phyloP scores from a whole-genome alignment of 1,140 invertebrate genomes.

The Trinorchestia longiramus region DNA sequence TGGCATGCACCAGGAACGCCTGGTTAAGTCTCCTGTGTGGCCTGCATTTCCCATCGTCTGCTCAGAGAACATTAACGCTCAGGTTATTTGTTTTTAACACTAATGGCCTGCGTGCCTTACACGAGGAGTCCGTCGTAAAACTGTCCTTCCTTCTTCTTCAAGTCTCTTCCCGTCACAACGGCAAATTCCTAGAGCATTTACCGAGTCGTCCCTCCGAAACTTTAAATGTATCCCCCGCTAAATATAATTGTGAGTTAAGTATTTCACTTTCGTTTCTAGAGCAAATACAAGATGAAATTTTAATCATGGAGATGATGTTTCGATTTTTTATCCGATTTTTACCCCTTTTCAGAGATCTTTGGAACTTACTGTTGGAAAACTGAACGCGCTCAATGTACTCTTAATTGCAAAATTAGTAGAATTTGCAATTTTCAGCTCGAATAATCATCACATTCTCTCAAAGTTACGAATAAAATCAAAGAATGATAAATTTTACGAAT shows the following conservation, averaged over 20 bases:
- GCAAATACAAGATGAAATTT: not conserved
- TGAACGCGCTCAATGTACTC: too few relatives aligned
- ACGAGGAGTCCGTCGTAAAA: conserved; percentile 35
- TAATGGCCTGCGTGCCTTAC: conserved; percentile 48
- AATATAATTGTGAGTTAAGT: not conserved
- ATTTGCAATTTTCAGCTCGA: too few relatives aligned
- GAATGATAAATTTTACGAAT: too few relatives aligned
- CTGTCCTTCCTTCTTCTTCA: conserved; percentile 4
- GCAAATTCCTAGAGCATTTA: not conserved
- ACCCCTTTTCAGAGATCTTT: too few relatives aligned
- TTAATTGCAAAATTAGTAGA: too few relatives aligned
- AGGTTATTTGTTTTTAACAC: conserved; percentile 49
- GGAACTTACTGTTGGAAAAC: too few relatives aligned
- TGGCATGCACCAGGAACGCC: not conserved
- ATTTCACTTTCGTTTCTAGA: not conserved
- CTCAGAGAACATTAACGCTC: not conserved
- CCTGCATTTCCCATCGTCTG: conserved; percentile 21
- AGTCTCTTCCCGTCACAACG: not conserved
- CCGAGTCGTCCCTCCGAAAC: not conserved
- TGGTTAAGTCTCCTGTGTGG: not conserved
- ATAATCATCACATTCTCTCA: too few relatives aligned
- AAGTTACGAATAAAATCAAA: too few relatives aligned
- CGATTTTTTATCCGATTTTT: too few relatives aligned
- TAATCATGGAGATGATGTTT: not conserved
- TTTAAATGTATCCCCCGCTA: not conserved